These are phyloP conservation scores for Oceanites oceanicus DNA, from an alignment of 2,113 vertebrate genomes.

Conservation along the genomic window DNA sequence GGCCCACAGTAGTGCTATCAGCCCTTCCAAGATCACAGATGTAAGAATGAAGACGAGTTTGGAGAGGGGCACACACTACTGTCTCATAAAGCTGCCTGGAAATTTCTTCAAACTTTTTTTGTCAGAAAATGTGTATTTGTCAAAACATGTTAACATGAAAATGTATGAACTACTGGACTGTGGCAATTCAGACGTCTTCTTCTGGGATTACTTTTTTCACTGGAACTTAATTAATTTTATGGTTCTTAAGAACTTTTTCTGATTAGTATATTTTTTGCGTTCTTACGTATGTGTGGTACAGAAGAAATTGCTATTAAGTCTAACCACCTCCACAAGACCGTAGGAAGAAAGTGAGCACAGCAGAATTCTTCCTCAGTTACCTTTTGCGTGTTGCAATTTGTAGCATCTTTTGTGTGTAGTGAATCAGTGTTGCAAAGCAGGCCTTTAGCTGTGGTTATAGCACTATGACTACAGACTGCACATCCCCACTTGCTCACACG, in stretches of 20 bases:
- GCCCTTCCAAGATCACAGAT: neutral
- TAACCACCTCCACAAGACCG: neutral
- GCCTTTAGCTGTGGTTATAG: neutral
- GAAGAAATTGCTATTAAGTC: neutral
- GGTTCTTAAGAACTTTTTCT: neutral
- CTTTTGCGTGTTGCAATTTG: neutral
- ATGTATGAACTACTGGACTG: neutral
- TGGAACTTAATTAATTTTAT: neutral
- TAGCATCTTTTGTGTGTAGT: fast-evolving
- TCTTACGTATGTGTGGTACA: neutral
- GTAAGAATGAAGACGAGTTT: neutral
- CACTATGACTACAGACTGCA: neutral
- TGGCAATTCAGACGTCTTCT: neutral
- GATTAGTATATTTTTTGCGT: neutral
- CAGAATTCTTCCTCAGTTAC: neutral
- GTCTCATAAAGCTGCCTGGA: neutral
- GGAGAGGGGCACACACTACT: neutral
- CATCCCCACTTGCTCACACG: neutral
- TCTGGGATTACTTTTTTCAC: neutral
- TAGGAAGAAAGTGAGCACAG: neutral
- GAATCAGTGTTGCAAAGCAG: neutral
- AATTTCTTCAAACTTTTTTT: neutral
- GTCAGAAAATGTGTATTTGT: neutral
- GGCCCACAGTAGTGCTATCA: neutral
- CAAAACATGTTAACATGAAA: neutral